A percentile compares a stretch with the other conserved stretches of the same genome.
Evolutionary conservation across 1,140 invertebrate genomes (phyloP).

Genomic region (Drosophila pseudoobscura): DNA sequence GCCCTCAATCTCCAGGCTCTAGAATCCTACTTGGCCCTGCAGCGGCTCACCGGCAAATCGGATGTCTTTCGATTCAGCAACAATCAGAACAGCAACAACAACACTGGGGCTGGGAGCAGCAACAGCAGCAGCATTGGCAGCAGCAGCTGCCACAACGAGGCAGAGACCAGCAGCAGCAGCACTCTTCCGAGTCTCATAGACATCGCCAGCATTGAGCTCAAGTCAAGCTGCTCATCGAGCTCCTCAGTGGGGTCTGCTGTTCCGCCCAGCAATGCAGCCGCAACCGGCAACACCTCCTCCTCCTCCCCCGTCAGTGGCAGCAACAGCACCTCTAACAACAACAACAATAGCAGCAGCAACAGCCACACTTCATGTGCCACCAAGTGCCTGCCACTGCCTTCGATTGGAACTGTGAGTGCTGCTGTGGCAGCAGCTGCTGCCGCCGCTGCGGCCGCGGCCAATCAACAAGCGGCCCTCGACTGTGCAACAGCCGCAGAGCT

Average conservation of each 20-base stretch:
- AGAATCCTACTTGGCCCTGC: constrained; percentile 91
- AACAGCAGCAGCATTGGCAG: constrained; percentile 25
- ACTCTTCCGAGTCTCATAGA: constrained; percentile 61
- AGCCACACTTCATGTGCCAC: constrained; percentile 34
- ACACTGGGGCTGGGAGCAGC: constrained; percentile 42
- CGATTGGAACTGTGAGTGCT: constrained; percentile 71
- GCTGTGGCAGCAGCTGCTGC: constrained; percentile 66
- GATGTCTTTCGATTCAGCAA: constrained; percentile 72
- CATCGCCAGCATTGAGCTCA: constrained; percentile 81
- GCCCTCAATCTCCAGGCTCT: constrained; percentile 92
- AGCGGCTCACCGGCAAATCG: constrained; percentile 86
- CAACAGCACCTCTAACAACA: constrained; percentile 41
- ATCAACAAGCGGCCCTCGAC: constrained; percentile 65
- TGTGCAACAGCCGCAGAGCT: constrained; percentile 69
- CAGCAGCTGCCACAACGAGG: constrained; percentile 24
- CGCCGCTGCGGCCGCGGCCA: constrained; percentile 60
- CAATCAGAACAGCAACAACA: constrained; percentile 37
- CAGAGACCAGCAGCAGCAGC: constrained; percentile 32
- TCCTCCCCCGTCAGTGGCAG: constrained; percentile 18
- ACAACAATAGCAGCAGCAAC: constrained; percentile 28
- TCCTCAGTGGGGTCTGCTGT: constrained; percentile 70
- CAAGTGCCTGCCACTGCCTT: constrained; percentile 67
- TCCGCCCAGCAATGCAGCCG: constrained; percentile 16
- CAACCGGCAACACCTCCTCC: constrained; percentile 17
- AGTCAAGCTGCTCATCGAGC: constrained; percentile 83